Conservation (phyloP, 1,140 invertebrate genomes). For the Agrypnia vestita region DNA sequence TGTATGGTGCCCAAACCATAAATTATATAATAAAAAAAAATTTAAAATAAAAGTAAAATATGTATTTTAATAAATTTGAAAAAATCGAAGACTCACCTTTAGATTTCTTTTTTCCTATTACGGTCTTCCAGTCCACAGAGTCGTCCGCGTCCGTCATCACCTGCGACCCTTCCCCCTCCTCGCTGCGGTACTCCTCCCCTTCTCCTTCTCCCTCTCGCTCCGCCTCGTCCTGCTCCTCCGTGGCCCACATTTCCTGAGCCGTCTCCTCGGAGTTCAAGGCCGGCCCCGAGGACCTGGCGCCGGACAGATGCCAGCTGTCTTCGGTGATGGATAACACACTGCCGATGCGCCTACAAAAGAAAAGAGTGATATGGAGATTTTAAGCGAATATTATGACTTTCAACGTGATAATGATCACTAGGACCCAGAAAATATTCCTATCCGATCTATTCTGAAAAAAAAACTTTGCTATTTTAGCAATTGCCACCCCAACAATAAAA, state of each 20-base stretch:
- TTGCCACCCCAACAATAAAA: too few relatives aligned
- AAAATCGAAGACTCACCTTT: not conserved
- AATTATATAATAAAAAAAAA: too few relatives aligned
- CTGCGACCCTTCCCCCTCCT: not conserved
- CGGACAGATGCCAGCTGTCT: not conserved
- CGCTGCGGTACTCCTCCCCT: slow-evolving; percentile 10
- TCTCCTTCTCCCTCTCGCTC: slow-evolving; percentile 18
- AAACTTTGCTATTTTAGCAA: too few relatives aligned
- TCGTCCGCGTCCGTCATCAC: not conserved
- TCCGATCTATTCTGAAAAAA: too few relatives aligned
- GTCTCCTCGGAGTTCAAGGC: not conserved
- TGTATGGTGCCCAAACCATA: not conserved
- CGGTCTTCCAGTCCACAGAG: slow-evolving; percentile 7
- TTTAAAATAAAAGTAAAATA: not conserved
- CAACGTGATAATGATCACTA: too few relatives aligned
- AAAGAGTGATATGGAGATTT: too few relatives aligned
- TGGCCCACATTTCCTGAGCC: not conserved
- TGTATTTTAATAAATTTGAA: not conserved
- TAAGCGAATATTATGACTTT: too few relatives aligned
- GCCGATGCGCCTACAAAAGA: not conserved
- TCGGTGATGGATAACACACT: not conserved
- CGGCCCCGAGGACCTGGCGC: not conserved
- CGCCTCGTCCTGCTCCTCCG: not conserved
- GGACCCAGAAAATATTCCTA: too few relatives aligned
- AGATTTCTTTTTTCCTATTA: slow-evolving; percentile 1